phyloP scores from a whole-genome alignment of 2,888 invertebrate genomes.

The Acrobasis repandana region DNA sequence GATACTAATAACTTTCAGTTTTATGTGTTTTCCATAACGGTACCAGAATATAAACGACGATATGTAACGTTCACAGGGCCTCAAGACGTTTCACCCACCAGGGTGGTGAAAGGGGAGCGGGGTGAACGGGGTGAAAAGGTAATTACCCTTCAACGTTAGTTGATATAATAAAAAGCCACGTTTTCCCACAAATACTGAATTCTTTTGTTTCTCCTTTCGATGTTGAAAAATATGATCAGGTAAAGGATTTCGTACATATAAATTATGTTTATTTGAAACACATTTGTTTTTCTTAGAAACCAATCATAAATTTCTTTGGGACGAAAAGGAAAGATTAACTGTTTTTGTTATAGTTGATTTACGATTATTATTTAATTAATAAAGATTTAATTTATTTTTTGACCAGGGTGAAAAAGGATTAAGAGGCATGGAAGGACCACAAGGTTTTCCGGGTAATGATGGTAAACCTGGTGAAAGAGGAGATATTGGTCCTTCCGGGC shows the following conservation, averaged over 20 bases:
- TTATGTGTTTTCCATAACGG: constrained; percentile 49
- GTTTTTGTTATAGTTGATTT: too few relatives aligned
- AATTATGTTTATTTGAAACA: neutral
- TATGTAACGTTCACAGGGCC: constrained; percentile 56
- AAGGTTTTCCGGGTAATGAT: constrained; percentile 86
- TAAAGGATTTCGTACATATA: neutral
- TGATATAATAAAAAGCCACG: constrained; percentile 22
- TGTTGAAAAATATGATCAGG: neutral
- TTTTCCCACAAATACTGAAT: neutral
- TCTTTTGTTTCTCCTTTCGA: neutral
- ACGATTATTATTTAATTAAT: too few relatives aligned
- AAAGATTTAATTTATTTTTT: too few relatives aligned
- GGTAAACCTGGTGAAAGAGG: constrained; percentile 86
- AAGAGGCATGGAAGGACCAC: constrained; percentile 85
- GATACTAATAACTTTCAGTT: constrained; percentile 42
- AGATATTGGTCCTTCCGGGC: constrained; percentile 87
- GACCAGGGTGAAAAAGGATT: constrained; percentile 85
- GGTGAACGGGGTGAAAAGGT: constrained; percentile 73
- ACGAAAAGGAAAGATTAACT: too few relatives aligned
- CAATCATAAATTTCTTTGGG: too few relatives aligned
- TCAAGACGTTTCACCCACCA: constrained; percentile 44
- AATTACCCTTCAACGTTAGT: constrained; percentile 42
- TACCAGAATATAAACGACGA: constrained; percentile 43
- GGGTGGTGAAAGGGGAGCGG: constrained; percentile 57
- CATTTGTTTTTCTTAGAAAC: neutral